Percentiles rank a stretch among this genome's conserved stretches.
Conservation (phyloP, 2,113 vertebrate genomes). For the Pelusios castaneus region DNA sequence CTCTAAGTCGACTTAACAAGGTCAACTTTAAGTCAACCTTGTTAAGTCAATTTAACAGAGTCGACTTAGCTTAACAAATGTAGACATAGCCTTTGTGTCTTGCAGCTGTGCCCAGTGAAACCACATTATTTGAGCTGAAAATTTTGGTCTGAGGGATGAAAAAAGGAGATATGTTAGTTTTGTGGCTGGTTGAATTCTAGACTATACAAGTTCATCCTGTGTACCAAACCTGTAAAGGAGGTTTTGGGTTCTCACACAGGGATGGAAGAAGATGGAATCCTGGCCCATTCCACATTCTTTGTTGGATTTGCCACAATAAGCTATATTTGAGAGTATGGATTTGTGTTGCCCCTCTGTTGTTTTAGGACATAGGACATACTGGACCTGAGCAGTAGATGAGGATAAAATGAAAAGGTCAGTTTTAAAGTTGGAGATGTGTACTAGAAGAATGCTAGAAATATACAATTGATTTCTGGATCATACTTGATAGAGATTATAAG, state of each 20-base stretch:
- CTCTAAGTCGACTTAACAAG: too few relatives aligned
- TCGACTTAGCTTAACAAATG: too few relatives aligned
- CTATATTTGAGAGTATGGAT: background rate
- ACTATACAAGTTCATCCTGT: background rate
- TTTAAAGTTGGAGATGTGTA: background rate
- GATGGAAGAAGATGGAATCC: background rate
- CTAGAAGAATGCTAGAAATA: background rate
- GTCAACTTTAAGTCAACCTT: too few relatives aligned
- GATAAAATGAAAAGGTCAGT: background rate
- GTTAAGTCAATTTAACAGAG: too few relatives aligned
- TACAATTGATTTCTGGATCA: fast-evolving
- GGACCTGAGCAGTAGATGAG: background rate
- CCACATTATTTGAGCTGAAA: background rate
- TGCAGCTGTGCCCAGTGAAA: background rate
- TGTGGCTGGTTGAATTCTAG: background rate
- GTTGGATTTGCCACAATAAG: background rate
- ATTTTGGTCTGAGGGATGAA: background rate
- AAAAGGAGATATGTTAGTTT: background rate
- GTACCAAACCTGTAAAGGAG: fast-evolving
- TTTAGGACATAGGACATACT: background rate
- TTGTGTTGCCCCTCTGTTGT: background rate
- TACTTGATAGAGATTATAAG: background rate
- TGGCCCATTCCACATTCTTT: background rate
- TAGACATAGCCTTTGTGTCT: background rate
- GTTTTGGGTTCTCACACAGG: fast-evolving